These are phyloP conservation scores for Barnardius zonarius DNA, from an alignment of 2,113 vertebrate species.

Conservation along the genomic window DNA sequence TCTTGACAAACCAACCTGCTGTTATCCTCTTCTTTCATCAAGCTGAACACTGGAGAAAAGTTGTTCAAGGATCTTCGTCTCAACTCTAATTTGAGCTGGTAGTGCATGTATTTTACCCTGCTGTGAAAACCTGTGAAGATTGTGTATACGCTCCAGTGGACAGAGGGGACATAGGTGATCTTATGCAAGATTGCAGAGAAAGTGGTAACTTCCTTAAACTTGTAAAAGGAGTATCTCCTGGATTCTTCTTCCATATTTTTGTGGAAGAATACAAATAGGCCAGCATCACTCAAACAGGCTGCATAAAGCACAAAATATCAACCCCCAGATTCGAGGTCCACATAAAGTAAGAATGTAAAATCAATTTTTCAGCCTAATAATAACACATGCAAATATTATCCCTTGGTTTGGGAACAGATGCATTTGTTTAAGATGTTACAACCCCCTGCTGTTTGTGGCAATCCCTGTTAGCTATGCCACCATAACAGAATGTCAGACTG, in stretches of 20 bases:
- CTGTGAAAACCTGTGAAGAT: neutral
- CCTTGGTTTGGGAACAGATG: neutral
- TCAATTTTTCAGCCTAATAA: neutral
- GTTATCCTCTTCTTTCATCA: neutral
- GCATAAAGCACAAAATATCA: neutral
- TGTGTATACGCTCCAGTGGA: neutral
- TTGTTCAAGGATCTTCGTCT: neutral
- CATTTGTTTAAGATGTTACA: conserved; percentile 9
- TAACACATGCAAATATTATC: neutral
- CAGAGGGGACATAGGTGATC: neutral
- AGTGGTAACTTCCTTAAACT: neutral
- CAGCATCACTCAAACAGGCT: neutral
- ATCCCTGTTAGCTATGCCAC: conserved; percentile 21
- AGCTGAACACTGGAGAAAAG: neutral
- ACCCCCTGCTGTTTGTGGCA: neutral
- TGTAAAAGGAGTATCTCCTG: neutral
- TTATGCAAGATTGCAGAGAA: neutral
- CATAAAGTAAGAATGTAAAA: neutral
- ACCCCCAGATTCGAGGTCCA: neutral
- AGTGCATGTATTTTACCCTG: neutral
- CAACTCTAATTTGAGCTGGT: neutral
- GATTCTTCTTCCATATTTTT: neutral
- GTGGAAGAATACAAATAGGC: neutral
- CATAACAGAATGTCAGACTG: neutral
- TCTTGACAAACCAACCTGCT: neutral